Evolutionary conservation across 2,113 vertebrate genomes (phyloP).

Genomic region (Scolopax mira): DNA sequence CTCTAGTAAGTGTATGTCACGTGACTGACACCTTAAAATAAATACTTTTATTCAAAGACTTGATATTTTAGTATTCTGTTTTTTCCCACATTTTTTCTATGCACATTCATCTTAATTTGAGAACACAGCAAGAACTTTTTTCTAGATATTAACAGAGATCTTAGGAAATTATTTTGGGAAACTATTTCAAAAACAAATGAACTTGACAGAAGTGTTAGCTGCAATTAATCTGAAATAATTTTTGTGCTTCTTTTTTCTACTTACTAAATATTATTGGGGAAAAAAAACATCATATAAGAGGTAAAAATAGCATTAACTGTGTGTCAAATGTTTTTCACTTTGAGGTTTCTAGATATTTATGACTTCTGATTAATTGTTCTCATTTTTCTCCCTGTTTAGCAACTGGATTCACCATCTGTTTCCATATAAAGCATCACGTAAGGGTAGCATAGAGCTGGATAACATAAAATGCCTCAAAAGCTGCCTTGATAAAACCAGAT

Average conservation of each 20-base stretch:
- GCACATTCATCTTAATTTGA: neutral
- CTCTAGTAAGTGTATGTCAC: neutral
- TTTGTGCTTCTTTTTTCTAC: neutral
- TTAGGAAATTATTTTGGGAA: neutral
- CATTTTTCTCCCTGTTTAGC: conserved; percentile 5
- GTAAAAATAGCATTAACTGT: neutral
- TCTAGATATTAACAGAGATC: neutral
- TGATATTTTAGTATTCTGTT: neutral
- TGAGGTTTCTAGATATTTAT: neutral
- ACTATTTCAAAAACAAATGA: neutral
- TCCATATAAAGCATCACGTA: conserved; percentile 28
- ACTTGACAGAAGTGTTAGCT: neutral
- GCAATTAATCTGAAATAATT: neutral
- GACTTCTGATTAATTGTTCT: neutral
- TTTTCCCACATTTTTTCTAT: neutral
- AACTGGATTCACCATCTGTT: conserved; percentile 63
- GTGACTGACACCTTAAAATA: neutral
- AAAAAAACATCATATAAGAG: neutral
- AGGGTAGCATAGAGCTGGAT: neutral
- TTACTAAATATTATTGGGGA: neutral
- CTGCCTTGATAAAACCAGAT: conserved; percentile 3
- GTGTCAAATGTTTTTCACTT: neutral
- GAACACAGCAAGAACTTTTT: neutral
- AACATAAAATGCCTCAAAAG: neutral
- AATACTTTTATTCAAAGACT: neutral